Evolutionary conservation across 2,888 invertebrate species (phyloP).

Genomic region (Parnassius apollo): DNA sequence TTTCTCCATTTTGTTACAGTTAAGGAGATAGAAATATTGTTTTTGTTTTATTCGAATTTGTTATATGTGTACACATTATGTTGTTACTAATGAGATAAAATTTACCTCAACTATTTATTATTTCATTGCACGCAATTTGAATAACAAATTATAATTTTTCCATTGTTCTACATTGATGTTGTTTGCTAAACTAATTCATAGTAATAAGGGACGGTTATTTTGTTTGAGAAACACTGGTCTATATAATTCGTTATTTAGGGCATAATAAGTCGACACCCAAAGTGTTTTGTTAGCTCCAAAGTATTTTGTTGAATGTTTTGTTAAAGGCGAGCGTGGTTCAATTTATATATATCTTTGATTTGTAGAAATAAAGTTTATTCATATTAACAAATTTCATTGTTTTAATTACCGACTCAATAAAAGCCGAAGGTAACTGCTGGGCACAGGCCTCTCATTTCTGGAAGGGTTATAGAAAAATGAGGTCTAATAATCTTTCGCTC

Average conservation of each 20-base stretch:
- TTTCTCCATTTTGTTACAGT: slow-evolving; percentile 24
- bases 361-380: slow-evolving; percentile 80
- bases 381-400: slow-evolving; percentile 52
- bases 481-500: too few species aligned
- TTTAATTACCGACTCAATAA: slow-evolving; percentile 31
- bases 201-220: slow-evolving; percentile 30
- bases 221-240: slow-evolving; percentile 80
- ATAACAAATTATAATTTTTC: too few species aligned
- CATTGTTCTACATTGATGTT: slow-evolving; percentile 18
- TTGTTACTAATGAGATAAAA: too few species aligned
- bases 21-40: slow-evolving; percentile 14
- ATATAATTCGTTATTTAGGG: slow-evolving; percentile 55
- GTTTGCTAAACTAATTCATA: slow-evolving; percentile 27
- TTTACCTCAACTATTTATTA: too few species aligned
- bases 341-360: slow-evolving; percentile 68
- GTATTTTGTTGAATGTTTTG: slow-evolving; percentile 79
- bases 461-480: too few species aligned
- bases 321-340: slow-evolving; percentile 65
- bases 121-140: too few species aligned
- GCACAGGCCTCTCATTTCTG: too few species aligned
- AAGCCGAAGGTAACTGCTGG: not conserved
- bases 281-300: slow-evolving; percentile 76
- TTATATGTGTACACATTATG: not conserved
- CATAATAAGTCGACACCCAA: slow-evolving; percentile 75
- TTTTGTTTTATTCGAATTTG: not conserved